These are phyloP conservation scores for Gorsachius goisagi DNA, from an alignment of 2,113 vertebrate genomes.

Conservation along the genomic window DNA sequence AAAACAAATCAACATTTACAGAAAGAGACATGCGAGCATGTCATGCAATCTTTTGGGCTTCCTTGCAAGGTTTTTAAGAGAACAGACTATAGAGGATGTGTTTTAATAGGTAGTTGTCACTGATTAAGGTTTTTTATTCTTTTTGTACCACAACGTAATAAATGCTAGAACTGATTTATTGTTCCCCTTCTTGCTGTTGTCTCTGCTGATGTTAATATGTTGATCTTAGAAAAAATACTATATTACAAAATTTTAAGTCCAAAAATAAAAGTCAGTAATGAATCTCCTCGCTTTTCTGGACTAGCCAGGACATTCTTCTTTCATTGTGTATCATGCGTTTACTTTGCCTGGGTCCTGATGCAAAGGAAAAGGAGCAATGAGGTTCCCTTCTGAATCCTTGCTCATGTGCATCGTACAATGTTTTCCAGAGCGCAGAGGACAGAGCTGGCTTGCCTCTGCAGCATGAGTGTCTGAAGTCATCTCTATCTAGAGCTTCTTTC, in stretches of 20 bases:
- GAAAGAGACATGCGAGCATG: not conserved
- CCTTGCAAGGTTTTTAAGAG: not conserved
- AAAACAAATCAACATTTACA: constrained; percentile 6
- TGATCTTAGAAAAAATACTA: not conserved
- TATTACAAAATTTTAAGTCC: not conserved
- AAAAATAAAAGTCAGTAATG: not conserved
- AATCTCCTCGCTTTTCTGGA: not conserved
- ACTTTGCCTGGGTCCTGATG: not conserved
- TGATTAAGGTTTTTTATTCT: not conserved
- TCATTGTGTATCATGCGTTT: not conserved
- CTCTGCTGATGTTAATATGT: not conserved
- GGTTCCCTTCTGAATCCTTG: not conserved
- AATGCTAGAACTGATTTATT: not conserved
- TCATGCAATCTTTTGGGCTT: not conserved
- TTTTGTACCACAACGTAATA: not conserved
- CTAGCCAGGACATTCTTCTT: not conserved
- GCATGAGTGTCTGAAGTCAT: not conserved
- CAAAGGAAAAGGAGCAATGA: not conserved
- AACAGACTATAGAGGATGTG: not conserved
- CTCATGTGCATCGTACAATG: not conserved
- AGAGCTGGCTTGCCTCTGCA: not conserved
- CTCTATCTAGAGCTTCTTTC: not conserved
- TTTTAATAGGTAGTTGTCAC: not conserved
- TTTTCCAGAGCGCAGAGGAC: not conserved
- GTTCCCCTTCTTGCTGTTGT: not conserved